These are phyloP conservation scores for Chelidonichthys spinosus DNA, from an alignment of 2,797 vertebrate species.

Conservation along the genomic window DNA sequence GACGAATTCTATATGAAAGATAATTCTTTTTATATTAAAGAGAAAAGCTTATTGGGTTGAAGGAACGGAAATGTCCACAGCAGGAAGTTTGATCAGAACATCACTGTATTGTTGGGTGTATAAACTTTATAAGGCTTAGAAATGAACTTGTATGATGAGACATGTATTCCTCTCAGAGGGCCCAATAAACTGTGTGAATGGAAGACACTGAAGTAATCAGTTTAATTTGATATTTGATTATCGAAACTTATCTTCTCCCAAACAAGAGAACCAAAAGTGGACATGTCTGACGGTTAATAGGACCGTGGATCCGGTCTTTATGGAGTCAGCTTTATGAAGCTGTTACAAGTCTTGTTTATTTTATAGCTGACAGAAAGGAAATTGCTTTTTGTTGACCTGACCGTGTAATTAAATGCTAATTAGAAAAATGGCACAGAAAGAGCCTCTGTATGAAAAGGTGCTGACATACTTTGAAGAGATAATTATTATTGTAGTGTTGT, in stretches of 20 bases:
- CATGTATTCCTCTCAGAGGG: background rate
- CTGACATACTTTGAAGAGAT: conserved; percentile 30
- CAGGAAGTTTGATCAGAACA: background rate
- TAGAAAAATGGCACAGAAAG: conserved; percentile 54
- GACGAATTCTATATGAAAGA: conserved; percentile 15
- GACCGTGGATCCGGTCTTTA: conserved; percentile 11
- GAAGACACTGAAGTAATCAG: background rate
- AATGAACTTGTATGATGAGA: background rate
- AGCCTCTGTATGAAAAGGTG: conserved; percentile 43
- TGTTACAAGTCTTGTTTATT: conserved; percentile 43
- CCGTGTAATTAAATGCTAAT: conserved; percentile 64
- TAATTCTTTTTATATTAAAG: conserved; percentile 14
- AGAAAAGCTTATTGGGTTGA: background rate
- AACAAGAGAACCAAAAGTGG: background rate
- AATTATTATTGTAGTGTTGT: conserved; percentile 27
- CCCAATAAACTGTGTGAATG: background rate
- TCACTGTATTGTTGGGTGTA: background rate
- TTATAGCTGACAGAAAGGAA: conserved; percentile 45
- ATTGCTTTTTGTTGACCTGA: conserved; percentile 48
- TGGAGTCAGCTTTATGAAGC: conserved; percentile 34
- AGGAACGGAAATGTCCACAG: background rate
- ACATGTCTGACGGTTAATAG: background rate
- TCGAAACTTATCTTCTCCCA: background rate
- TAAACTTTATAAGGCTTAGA: background rate
- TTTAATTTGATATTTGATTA: background rate